Percentiles rank a stretch among this genome's conserved stretches.
Evolutionary conservation across 1,140 invertebrate species (phyloP).

Genomic region (Alviniconcha marisindica): DNA sequence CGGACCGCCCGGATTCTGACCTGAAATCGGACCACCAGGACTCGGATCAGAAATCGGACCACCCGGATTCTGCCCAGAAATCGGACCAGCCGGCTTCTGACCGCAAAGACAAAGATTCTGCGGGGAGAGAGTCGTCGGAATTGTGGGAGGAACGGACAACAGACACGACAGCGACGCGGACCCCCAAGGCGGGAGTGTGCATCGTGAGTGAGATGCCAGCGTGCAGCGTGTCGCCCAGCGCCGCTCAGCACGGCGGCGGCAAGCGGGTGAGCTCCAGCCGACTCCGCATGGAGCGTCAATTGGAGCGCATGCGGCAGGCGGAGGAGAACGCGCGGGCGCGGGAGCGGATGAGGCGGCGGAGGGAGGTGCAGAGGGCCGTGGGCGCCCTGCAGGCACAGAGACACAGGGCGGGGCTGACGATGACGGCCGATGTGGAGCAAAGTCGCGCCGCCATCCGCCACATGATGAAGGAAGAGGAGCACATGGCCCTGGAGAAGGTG

Average conservation of each 20-base stretch:
- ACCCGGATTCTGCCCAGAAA: no score
- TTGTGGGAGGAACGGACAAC: no score
- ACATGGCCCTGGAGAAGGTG: constrained; percentile 43
- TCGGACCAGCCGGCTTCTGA: no score
- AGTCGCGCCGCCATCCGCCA: constrained; percentile 41
- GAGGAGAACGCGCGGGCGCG: constrained; percentile 40
- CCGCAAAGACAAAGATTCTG: no score
- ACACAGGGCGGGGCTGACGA: constrained; percentile 39
- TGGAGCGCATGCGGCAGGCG: constrained; percentile 47
- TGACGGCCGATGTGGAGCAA: constrained; percentile 44
- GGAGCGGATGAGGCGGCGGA: constrained; percentile 34
- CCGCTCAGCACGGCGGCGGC: no score
- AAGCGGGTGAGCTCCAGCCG: not conserved
- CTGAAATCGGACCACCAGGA: no score
- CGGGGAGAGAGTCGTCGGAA: no score
- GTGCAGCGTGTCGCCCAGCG: not conserved
- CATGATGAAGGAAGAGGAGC: constrained; percentile 45
- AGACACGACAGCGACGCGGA: not conserved
- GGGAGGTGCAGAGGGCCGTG: constrained; percentile 41
- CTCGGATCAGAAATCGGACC: no score
- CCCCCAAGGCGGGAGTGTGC: not conserved
- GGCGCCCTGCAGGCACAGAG: constrained; percentile 39
- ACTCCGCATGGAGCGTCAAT: constrained; percentile 45
- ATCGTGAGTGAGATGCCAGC: no score
- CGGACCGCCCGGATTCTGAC: no score